phyloP scores from a whole-genome alignment of 35 echinoderm and acorn worm species.

The Eucidaris tribuloides region DNA sequence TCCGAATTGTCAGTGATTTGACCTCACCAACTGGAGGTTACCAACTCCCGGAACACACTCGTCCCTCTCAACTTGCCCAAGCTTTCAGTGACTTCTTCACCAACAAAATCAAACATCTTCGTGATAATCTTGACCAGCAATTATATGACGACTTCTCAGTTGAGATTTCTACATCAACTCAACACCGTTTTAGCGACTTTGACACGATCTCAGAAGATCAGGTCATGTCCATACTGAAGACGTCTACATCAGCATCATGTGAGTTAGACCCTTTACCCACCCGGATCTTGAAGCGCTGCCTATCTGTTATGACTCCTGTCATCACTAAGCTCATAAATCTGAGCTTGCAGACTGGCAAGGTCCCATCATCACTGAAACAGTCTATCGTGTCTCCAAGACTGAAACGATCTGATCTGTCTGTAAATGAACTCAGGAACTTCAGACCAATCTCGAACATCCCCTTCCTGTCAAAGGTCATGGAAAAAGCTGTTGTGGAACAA shows the following conservation, averaged over 20 bases:
- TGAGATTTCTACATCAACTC: not conserved
- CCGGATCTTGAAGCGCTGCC: slow-evolving; percentile 11
- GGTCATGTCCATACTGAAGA: not conserved
- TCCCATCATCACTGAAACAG: slow-evolving; percentile 23
- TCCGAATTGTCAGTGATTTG: not conserved
- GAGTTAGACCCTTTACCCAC: slow-evolving; percentile 37
- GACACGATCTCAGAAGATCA: not conserved
- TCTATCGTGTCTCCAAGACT: not conserved
- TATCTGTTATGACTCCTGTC: not conserved
- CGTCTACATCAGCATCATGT: slow-evolving; percentile 13
- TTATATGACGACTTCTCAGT: not conserved
- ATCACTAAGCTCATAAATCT: slow-evolving; percentile 40
- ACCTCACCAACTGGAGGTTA: not conserved
- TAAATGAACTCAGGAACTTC: slow-evolving; percentile 18
- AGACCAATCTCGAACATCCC: slow-evolving; percentile 41
- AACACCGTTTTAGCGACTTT: not conserved
- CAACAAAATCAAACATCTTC: not conserved
- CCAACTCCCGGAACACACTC: not conserved
- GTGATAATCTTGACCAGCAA: not conserved
- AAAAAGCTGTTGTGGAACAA: slow-evolving; percentile 7
- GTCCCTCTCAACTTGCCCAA: not conserved
- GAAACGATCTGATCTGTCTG: slow-evolving; percentile 18
- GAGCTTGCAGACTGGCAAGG: not conserved
- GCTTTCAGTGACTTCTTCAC: slow-evolving; percentile 11
- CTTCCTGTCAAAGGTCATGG: slow-evolving; percentile 43